A percentile compares a stretch with the other conserved stretches of the same genome.
These are phyloP conservation scores for Brenthis ino DNA, from an alignment of 2,888 invertebrate genomes.

Conservation along the genomic window DNA sequence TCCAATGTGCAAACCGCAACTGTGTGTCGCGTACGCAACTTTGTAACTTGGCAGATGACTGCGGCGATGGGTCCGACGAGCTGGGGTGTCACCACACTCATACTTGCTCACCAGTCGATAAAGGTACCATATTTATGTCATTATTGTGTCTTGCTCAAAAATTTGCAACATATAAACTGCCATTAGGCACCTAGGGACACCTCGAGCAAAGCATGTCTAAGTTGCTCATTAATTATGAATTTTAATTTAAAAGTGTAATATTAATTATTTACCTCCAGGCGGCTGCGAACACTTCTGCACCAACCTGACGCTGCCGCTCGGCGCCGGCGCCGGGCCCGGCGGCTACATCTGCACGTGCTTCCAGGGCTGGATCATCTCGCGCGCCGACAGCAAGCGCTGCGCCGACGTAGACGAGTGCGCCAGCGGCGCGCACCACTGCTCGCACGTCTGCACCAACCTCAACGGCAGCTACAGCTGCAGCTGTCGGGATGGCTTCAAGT, in stretches of 20 bases:
- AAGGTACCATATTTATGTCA: slow-evolving; percentile 52
- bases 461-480: slow-evolving; percentile 96
- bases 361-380: slow-evolving; percentile 91
- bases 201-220: no score
- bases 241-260: no score
- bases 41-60: slow-evolving; percentile 95
- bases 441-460: slow-evolving; percentile 95
- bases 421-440: slow-evolving; percentile 92
- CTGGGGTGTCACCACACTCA: slow-evolving; percentile 91
- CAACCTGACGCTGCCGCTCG: slow-evolving; percentile 83
- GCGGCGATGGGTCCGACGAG: slow-evolving; percentile 95
- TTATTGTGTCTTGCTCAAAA: neutral
- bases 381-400: slow-evolving; percentile 91
- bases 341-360: slow-evolving; percentile 96
- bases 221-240: no score
- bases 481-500: slow-evolving; percentile 91
- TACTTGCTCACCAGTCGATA: slow-evolving; percentile 75
- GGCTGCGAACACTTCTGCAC: slow-evolving; percentile 97
- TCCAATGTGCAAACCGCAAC: slow-evolving; percentile 92
- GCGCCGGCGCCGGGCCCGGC: slow-evolving; percentile 41
- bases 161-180: no score
- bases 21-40: slow-evolving; percentile 90
- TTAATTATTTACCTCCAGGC: slow-evolving; percentile 78
- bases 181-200: no score
- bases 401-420: slow-evolving; percentile 95